Evolutionary conservation across 2,113 vertebrate species (phyloP).

Genomic region (Parotia lawesii): DNA sequence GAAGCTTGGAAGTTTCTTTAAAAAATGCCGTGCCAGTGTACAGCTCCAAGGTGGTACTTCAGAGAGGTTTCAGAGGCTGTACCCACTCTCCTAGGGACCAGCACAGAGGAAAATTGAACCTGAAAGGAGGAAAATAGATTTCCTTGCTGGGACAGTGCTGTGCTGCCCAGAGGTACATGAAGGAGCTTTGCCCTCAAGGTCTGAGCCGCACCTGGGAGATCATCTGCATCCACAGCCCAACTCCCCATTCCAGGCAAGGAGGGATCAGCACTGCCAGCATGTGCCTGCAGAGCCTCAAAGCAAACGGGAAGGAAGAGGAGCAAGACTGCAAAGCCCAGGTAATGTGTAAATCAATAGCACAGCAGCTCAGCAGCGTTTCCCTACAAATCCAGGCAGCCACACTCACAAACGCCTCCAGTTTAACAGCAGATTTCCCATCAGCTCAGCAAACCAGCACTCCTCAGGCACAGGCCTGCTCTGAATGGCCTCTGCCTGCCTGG

Average conservation of each 20-base stretch:
- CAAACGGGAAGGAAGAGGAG: background rate
- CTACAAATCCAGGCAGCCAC: background rate
- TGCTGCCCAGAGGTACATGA: background rate
- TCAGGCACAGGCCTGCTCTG: background rate
- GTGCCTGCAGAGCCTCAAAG: background rate
- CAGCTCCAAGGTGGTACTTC: too few relatives aligned
- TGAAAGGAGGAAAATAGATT: background rate
- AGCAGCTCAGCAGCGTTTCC: background rate
- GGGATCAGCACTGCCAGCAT: background rate
- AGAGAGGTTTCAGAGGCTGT: background rate
- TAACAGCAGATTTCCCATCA: background rate
- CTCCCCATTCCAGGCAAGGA: background rate
- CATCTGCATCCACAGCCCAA: background rate
- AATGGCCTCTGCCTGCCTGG: background rate
- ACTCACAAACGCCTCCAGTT: background rate
- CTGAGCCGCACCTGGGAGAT: background rate
- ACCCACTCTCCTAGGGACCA: background rate
- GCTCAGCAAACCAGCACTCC: background rate
- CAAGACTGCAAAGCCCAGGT: background rate
- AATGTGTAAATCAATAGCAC: background rate
- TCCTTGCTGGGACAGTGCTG: background rate
- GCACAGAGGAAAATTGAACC: background rate
- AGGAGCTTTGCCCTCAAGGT: background rate
- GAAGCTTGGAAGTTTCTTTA: background rate
- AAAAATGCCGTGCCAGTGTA: rapidly evolving